Evolutionary conservation across 2,888 invertebrate genomes (phyloP).

Genomic region (Dermolepida albohirtum): DNA sequence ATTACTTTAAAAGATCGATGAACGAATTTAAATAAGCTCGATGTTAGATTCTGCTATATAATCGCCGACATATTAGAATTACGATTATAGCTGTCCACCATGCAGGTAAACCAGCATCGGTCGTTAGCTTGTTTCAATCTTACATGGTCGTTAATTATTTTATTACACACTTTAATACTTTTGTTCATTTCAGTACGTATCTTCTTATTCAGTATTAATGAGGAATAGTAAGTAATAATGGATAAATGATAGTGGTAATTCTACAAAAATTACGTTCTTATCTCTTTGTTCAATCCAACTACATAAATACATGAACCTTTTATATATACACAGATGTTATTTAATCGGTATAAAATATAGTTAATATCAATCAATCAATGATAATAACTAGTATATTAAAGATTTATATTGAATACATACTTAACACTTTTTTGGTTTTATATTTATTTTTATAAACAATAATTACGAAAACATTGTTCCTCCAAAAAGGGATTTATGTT

Average conservation of each 20-base stretch:
- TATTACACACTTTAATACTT: conserved; percentile 16
- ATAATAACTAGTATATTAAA: no score
- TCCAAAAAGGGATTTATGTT: no score
- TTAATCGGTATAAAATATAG: conserved; percentile 4
- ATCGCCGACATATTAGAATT: conserved; percentile 15
- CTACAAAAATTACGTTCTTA: conserved; percentile 6
- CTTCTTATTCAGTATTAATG: not conserved
- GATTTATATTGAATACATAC: not conserved
- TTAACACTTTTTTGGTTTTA: no score
- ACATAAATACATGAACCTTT: not conserved
- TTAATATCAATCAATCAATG: no score
- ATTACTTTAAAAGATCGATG: conserved; percentile 1
- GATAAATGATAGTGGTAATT: conserved; percentile 5
- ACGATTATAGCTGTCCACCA: conserved; percentile 19
- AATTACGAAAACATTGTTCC: no score
- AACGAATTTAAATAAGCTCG: not conserved
- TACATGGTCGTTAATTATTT: conserved; percentile 28
- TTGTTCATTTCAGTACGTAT: conserved; percentile 13
- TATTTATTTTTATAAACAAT: no score
- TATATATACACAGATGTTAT: conserved; percentile 6
- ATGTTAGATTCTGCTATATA: conserved; percentile 3
- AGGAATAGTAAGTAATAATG: conserved; percentile 3
- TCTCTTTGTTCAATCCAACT: not conserved
- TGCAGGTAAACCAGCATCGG: conserved; percentile 11
- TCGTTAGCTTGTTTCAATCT: conserved; percentile 17